phyloP scores from a whole-genome alignment of 2,113 vertebrate species.

The Candoia aspera region DNA sequence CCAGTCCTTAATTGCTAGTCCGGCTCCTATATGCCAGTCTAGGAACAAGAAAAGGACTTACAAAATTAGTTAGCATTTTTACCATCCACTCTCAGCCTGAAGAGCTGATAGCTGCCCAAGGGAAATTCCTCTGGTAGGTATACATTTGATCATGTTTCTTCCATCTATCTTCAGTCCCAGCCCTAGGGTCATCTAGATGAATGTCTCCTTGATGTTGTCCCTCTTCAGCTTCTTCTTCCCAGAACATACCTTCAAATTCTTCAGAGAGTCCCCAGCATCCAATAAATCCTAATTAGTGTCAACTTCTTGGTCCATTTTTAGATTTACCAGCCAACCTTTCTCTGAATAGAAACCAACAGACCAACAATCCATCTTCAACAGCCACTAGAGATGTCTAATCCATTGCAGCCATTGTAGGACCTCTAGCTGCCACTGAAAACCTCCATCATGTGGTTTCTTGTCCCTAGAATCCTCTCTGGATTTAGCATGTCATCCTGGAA shows the following conservation, averaged over 20 bases:
- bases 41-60: background rate
- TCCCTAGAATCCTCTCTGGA: background rate
- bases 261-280: background rate
- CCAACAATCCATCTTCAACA: background rate
- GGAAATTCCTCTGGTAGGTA: background rate
- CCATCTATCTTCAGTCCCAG: background rate
- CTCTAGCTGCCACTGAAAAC: background rate
- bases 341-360: background rate
- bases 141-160: background rate
- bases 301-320: too few species aligned
- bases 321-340: background rate
- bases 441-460: background rate
- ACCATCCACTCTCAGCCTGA: background rate
- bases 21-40: background rate
- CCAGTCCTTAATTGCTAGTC: background rate
- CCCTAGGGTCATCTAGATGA: background rate
- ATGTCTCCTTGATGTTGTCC: background rate
- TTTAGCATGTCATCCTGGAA: background rate
- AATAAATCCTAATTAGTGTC: background rate
- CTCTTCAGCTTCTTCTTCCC: background rate
- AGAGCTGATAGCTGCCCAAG: background rate
- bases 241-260: background rate
- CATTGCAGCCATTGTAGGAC: background rate
- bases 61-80: background rate
- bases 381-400: background rate